Base-by-base conservation (phyloP, 37 sponge, comb jelly and placozoan genomes). In the Haliclona indistincta region DNA sequence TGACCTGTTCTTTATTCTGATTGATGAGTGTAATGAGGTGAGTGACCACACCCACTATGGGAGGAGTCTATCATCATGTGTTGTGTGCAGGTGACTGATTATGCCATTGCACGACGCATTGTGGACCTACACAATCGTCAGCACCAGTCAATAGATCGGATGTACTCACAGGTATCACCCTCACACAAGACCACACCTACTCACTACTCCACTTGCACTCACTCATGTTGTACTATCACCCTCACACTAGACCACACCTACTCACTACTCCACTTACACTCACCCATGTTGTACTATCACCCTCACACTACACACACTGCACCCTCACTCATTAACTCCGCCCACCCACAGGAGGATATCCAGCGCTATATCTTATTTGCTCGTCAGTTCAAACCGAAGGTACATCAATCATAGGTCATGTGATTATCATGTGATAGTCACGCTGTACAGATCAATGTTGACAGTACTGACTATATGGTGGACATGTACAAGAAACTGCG, bases 1-100 rank as follows among this genome's bases (percentile, higher is more conserved):
- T 85, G 99, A 98, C 43, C 86, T 98, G 20, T 98, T 98, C 89
- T 98, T 98, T 60, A 81, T 98, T 26, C 84, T 98, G 55, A 85
- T 98, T 13, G 99, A 98, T 67, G 99, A 98, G 52, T 95, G 96
- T 63, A 98, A 98, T 58, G 99, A 98, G 84, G 97, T 88, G 15
- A 25, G 4, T 71, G 55, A 13, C 1, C 38, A 32, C n/a, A n/a
- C n/a, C n/a, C 10, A 17, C 10, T 15, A 47, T 47, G 51, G 10
- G 15, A 10, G 42, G n/a, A 28, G 13, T 5, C 3, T 72, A 19
- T 33, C 39, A 38, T 39, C 11, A 7, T 19, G 5, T 54, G 30
- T 63, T 28, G 23, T 43, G 6, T 28, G 5, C 43, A 87, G 88
- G 91, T 97, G 55, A 91, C 96, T 23, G 99, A 99, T 69, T 99